Evolutionary conservation across 2,888 invertebrate genomes (phyloP), one percentile per base, ranked within the genome.

Genomic region (Cerastoderma edule): DNA sequence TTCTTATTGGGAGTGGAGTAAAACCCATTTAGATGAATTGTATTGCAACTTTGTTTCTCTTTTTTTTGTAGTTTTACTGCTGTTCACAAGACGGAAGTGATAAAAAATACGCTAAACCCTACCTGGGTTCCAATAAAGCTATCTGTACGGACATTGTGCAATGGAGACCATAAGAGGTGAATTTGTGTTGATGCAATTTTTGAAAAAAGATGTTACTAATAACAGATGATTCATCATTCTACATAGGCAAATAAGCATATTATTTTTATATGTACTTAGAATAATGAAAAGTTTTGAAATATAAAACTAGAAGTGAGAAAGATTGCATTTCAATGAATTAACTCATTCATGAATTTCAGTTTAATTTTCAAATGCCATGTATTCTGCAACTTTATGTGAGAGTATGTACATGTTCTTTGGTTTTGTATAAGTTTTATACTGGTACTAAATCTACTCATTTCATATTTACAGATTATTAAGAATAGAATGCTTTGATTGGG

Each of bases 31-130:
- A n/a, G n/a, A n/a, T n/a, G n/a, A n/a, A n/a, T n/a, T n/a, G n/a
- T n/a, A n/a, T n/a, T n/a, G n/a, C n/a, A n/a, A n/a, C n/a, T n/a
- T n/a, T 63, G 39, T 28, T 53, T 56, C 2, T 0, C 16, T 28
- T 27, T 35, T 30, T 33, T 19, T 60, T 53, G 32, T 78, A 93
- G 93, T 24, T 93, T 92, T 79, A 92, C 93, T 68, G 90, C 94
- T 8, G 94, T 94, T 1, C 93, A 94, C 85, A 93, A 94, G 85
- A 94, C 94, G 50, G 94, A 95, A 87, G 93, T 93, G 19, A 91
- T 93, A 64, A 94, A 93, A 85, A 93, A 93, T 75, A 94, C 93
- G 13, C 86, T 94, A 53, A 94, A 94, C 86, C 95, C 95, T 19
- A 92, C 91, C 6, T 95, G 95, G 95, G 91, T 91, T 73, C 88